phyloP scores from a whole-genome alignment of 2,797 vertebrate genomes.

The Pempheris klunzingeri region DNA sequence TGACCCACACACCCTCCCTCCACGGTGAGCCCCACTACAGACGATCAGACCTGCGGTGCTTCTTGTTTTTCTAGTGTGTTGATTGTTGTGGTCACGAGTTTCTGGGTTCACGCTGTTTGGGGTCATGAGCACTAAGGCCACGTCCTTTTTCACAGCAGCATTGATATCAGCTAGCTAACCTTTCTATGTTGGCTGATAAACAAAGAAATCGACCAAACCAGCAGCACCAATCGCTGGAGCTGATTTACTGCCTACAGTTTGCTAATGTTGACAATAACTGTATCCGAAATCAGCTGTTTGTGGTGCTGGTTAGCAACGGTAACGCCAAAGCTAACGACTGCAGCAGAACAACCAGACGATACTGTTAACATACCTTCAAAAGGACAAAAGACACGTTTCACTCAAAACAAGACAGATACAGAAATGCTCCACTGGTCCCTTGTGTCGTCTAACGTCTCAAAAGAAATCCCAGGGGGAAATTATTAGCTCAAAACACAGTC shows the following conservation, averaged over 20 bases:
- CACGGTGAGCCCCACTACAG: background rate
- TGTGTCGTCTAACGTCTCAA: background rate
- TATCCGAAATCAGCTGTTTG: slow-evolving; percentile 4
- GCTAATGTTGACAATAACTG: no score
- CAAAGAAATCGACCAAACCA: background rate
- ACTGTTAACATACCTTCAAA: slow-evolving; percentile 65
- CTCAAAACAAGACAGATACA: slow-evolving; percentile 16
- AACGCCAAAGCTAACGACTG: slow-evolving; percentile 19
- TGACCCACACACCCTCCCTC: background rate
- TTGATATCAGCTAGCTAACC: background rate
- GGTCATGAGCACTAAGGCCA: slow-evolving; percentile 55
- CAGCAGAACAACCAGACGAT: background rate
- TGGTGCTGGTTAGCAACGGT: background rate
- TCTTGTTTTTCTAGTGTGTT: no score
- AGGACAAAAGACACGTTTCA: slow-evolving; percentile 29
- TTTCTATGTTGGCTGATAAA: fast-evolving
- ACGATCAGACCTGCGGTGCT: fast-evolving
- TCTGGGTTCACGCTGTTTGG: background rate
- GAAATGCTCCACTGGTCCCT: background rate
- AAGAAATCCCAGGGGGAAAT: background rate
- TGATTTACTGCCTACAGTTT: no score
- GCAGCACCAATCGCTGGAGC: fast-evolving
- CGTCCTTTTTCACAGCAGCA: slow-evolving; percentile 57
- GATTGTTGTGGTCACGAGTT: background rate
- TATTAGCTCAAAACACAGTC: background rate